Evolutionary conservation across 2,797 vertebrate genomes (phyloP).

Genomic region (Sylvia borin): DNA sequence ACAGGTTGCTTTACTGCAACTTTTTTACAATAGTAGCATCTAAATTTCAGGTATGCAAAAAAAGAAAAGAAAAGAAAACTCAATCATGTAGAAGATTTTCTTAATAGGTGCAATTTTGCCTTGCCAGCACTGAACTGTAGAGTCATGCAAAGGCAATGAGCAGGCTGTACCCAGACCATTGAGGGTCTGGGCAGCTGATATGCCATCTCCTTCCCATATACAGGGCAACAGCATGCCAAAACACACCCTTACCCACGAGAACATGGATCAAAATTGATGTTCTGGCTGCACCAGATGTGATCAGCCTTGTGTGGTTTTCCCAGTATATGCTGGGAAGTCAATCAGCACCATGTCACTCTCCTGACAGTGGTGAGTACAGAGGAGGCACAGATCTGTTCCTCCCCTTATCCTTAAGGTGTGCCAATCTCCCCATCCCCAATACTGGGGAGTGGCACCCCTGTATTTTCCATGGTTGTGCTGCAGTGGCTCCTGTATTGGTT

Average conservation of each 20-base stretch:
- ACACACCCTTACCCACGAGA: neutral
- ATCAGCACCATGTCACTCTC: neutral
- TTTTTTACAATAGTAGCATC: neutral
- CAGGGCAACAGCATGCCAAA: neutral
- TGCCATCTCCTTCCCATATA: rapidly evolving
- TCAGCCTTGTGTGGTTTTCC: neutral
- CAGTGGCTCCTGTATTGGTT: neutral
- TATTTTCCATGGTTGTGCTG: neutral
- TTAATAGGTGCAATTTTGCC: neutral
- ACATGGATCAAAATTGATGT: neutral
- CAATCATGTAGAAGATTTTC: neutral
- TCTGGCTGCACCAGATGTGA: neutral
- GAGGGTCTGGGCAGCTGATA: neutral
- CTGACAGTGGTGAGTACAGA: rapidly evolving
- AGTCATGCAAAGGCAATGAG: neutral
- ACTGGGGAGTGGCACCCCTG: neutral
- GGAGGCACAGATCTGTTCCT: neutral
- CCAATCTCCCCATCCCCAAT: rapidly evolving
- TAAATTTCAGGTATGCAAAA: neutral
- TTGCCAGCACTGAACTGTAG: neutral
- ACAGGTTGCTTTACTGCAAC: neutral
- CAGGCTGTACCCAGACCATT: neutral
- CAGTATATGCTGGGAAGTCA: neutral
- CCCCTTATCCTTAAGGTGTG: neutral
- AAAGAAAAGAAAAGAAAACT: neutral